These are phyloP conservation scores for Amblyopsis rosae DNA, from an alignment of 2,113 vertebrate species.

Conservation along the genomic window DNA sequence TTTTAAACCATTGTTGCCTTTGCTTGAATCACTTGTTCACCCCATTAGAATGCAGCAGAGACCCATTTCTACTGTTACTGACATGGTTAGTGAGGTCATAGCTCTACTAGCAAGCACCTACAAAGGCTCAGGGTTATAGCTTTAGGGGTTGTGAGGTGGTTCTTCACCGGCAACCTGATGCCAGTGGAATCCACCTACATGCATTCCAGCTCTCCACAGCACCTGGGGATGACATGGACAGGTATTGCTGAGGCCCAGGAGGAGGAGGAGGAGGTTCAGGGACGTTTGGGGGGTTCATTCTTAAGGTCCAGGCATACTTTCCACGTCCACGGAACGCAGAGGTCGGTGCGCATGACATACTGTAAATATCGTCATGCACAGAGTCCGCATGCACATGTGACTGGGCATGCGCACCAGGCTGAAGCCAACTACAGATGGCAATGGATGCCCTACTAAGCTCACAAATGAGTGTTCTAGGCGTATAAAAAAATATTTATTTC, in stretches of 20 bases:
- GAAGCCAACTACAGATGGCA: no score
- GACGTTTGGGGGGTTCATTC: slow-evolving; percentile 35
- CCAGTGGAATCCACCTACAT: slow-evolving; percentile 68
- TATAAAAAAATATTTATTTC: no score
- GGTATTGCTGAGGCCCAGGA: slow-evolving; percentile 36
- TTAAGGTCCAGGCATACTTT: slow-evolving; percentile 5
- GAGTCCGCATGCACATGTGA: no score
- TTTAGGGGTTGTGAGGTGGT: slow-evolving; percentile 54
- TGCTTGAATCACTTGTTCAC: slow-evolving; percentile 46
- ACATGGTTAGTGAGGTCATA: slow-evolving; percentile 69
- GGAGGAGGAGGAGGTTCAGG: slow-evolving; percentile 8
- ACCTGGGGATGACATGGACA: slow-evolving; percentile 38
- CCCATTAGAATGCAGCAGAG: slow-evolving; percentile 36
- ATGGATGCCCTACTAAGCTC: no score
- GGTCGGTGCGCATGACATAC: no score
- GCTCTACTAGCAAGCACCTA: slow-evolving; percentile 33
- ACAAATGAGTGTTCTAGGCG: no score
- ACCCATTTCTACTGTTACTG: slow-evolving; percentile 59
- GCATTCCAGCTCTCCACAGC: slow-evolving; percentile 63
- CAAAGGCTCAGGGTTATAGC: slow-evolving; percentile 64
- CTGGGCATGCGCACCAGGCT: no score
- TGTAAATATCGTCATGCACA: no score
- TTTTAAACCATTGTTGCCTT: slow-evolving; percentile 48
- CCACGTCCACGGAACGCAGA: no score
- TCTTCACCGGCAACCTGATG: slow-evolving; percentile 69